Conservation (phyloP, 2,113 vertebrate species). For the Pangasianodon hypophthalmus region DNA sequence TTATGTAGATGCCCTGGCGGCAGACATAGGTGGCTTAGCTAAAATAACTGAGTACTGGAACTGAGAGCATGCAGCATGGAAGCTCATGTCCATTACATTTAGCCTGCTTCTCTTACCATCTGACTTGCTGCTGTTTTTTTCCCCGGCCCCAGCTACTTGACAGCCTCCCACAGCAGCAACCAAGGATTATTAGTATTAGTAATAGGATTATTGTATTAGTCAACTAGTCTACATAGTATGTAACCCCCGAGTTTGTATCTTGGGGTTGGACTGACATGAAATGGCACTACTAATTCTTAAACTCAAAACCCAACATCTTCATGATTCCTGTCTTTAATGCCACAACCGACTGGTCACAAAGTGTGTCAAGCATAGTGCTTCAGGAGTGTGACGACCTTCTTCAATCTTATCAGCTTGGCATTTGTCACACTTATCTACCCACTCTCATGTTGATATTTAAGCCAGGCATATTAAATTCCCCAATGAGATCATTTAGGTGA, state of each 20-base stretch:
- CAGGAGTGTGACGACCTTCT: background rate
- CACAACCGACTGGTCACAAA: background rate
- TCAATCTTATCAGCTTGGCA: constrained; percentile 22
- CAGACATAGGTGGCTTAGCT: background rate
- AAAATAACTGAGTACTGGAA: background rate
- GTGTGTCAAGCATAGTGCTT: background rate
- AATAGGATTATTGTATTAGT: background rate
- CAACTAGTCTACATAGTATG: background rate
- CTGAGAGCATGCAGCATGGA: background rate
- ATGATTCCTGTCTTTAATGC: background rate
- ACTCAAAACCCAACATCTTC: background rate
- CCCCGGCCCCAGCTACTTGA: background rate
- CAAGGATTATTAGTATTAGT: background rate
- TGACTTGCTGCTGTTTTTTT: background rate
- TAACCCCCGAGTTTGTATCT: background rate
- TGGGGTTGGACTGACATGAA: background rate
- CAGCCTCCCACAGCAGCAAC: background rate
- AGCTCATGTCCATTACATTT: background rate
- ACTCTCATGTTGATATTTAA: constrained; percentile 46
- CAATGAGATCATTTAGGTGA: constrained; percentile 42
- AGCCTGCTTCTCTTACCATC: background rate
- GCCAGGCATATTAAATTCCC: constrained; percentile 50
- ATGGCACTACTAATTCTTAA: background rate
- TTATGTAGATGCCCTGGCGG: background rate
- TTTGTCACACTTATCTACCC: background rate